Conservation (phyloP, 2,113 vertebrate species). For the Cyprinodon variegatus region DNA sequence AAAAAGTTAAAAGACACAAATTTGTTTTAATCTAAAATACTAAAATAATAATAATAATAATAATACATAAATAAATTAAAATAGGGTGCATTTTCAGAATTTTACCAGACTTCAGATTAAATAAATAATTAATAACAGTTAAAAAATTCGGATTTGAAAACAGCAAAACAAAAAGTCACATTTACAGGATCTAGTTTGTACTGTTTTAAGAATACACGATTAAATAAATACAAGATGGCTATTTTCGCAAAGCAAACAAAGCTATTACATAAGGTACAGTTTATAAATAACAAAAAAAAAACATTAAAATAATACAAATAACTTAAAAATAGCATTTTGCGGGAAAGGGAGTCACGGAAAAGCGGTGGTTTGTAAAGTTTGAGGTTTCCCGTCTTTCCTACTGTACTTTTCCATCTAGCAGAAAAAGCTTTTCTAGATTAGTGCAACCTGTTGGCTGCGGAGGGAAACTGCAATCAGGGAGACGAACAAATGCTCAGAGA, state of each 20-base stretch:
- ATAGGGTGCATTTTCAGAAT: neutral
- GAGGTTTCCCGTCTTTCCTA: conserved; percentile 13
- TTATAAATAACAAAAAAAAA: neutral
- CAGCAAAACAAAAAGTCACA: neutral
- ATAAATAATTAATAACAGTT: neutral
- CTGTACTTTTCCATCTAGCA: conserved; percentile 28
- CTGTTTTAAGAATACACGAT: neutral
- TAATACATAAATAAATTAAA: neutral
- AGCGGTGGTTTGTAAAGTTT: conserved; percentile 32
- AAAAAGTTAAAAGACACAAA: neutral
- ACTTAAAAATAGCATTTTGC: neutral
- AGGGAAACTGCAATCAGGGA: conserved; percentile 55
- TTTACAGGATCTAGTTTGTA: neutral
- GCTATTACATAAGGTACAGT: neutral
- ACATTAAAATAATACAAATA: neutral
- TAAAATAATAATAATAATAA: neutral
- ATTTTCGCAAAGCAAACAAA: neutral
- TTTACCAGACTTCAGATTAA: neutral
- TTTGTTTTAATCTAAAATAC: neutral
- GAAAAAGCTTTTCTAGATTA: conserved; percentile 35
- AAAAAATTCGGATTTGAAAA: neutral
- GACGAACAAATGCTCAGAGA: conserved; percentile 15
- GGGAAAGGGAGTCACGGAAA: neutral
- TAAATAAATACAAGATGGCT: neutral
- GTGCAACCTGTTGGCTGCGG: conserved; percentile 78